Conservation (phyloP, 2,888 invertebrate species). For the Meiosimyza decipiens region DNA sequence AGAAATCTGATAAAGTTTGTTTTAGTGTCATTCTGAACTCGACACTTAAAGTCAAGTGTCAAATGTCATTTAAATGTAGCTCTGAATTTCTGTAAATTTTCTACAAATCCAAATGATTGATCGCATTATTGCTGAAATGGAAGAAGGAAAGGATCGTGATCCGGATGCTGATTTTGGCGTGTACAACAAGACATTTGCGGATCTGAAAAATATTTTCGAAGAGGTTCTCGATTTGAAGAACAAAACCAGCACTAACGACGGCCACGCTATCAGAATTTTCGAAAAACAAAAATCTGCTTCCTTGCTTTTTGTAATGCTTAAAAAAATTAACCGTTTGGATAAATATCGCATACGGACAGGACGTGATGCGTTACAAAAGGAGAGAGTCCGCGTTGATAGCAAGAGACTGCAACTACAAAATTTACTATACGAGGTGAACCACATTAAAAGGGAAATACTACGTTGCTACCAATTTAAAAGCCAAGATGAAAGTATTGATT, state of each 20-base stretch:
- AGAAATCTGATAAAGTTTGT: too few species aligned
- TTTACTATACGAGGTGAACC: slow-evolving; percentile 91
- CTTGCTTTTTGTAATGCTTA: slow-evolving; percentile 82
- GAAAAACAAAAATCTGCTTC: slow-evolving; percentile 79
- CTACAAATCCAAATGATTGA: neutral
- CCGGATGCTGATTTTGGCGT: slow-evolving; percentile 39
- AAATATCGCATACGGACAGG: slow-evolving; percentile 87
- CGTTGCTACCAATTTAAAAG: slow-evolving; percentile 96
- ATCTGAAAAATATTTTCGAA: slow-evolving; percentile 75
- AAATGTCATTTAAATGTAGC: too few species aligned
- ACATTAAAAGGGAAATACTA: slow-evolving; percentile 93
- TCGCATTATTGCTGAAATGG: slow-evolving; percentile 37
- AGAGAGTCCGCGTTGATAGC: slow-evolving; percentile 89
- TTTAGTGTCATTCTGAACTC: neutral
- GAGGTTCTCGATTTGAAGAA: slow-evolving; percentile 77
- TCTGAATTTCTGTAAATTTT: too few species aligned
- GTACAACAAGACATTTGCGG: slow-evolving; percentile 69
- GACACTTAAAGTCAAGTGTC: too few species aligned
- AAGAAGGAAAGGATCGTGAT: slow-evolving; percentile 42
- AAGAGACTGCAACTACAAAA: slow-evolving; percentile 92
- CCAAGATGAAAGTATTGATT: slow-evolving; percentile 91
- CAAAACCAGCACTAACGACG: slow-evolving; percentile 37
- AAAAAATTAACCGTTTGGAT: slow-evolving; percentile 90
- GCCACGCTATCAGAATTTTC: slow-evolving; percentile 65
- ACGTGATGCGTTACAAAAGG: slow-evolving; percentile 82